These are phyloP conservation scores for Seladonia tumulorum DNA, from an alignment of 2,888 invertebrate species.

Conservation along the genomic window DNA sequence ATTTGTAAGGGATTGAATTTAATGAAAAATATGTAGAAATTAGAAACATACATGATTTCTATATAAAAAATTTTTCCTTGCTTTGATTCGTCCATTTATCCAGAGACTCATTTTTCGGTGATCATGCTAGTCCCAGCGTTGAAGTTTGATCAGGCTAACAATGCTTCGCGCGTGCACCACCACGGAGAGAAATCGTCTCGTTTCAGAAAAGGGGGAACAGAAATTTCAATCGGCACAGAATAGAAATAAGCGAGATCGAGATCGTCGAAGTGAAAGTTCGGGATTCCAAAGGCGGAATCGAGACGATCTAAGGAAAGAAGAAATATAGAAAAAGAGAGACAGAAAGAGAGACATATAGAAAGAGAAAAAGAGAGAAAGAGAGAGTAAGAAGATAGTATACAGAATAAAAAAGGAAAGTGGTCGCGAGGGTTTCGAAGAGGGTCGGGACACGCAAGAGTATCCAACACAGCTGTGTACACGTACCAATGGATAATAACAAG, in stretches of 20 bases:
- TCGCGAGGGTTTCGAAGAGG: constrained; percentile 5
- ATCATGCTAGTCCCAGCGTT: neutral
- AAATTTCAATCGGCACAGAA: neutral
- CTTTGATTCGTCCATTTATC: too few species aligned
- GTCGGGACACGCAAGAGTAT: constrained; percentile 56
- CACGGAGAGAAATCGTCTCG: constrained; percentile 31
- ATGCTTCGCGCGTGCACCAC: constrained; percentile 10
- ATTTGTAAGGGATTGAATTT: neutral
- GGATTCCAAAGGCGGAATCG: neutral
- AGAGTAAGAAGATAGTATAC: neutral
- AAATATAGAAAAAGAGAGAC: neutral
- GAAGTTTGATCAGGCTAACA: neutral
- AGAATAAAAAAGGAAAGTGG: constrained; percentile 12
- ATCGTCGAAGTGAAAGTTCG: neutral
- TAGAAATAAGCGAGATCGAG: constrained; percentile 40
- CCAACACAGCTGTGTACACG: constrained; percentile 71
- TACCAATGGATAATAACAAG: constrained; percentile 65
- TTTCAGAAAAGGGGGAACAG: constrained; percentile 13
- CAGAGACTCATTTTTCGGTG: too few species aligned
- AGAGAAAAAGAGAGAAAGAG: neutral
- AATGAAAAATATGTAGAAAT: neutral
- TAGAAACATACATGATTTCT: too few species aligned
- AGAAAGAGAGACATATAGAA: neutral
- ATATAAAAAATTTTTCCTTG: too few species aligned
- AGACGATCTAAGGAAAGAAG: neutral